Evolutionary conservation across 2,888 invertebrate species (phyloP).

Genomic region (Limnephilus marmoratus): DNA sequence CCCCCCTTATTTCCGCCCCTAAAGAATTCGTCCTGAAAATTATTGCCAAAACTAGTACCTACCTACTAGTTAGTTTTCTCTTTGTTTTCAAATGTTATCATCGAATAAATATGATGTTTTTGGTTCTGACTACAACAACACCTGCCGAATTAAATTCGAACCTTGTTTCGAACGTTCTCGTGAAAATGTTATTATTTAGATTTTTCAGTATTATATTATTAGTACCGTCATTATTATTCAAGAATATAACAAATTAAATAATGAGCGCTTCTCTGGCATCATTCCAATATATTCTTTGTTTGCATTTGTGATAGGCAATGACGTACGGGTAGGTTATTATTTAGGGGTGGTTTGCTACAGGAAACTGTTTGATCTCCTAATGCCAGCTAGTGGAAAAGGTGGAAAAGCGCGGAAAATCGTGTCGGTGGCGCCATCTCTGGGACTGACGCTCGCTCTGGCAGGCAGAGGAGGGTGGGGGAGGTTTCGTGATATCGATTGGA

Average conservation of each 20-base stretch:
- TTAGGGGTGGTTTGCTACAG: not conserved
- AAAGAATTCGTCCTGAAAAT: too few species aligned
- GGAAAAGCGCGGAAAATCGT: not conserved
- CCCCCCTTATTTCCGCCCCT: too few species aligned
- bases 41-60: too few species aligned
- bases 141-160: not conserved
- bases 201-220: not conserved
- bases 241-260: not conserved
- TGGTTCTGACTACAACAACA: not conserved
- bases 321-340: not conserved
- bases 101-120: not conserved
- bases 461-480: not conserved
- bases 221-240: not conserved
- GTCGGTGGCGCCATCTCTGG: slow-evolving; percentile 26
- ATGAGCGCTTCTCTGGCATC: not conserved
- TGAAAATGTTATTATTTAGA: not conserved
- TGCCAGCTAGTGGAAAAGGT: not conserved
- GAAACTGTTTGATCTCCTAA: slow-evolving; percentile 13
- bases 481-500: slow-evolving; percentile 51
- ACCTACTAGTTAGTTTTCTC: too few species aligned
- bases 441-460: not conserved
- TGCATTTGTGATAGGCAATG: not conserved
- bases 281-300: not conserved
- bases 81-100: too few species aligned
- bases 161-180: not conserved